Percentiles rank a stretch among this genome's conserved stretches.
These are phyloP conservation scores for Crotalus horridus DNA, from an alignment of 2,113 vertebrate species.

Conservation along the genomic window DNA sequence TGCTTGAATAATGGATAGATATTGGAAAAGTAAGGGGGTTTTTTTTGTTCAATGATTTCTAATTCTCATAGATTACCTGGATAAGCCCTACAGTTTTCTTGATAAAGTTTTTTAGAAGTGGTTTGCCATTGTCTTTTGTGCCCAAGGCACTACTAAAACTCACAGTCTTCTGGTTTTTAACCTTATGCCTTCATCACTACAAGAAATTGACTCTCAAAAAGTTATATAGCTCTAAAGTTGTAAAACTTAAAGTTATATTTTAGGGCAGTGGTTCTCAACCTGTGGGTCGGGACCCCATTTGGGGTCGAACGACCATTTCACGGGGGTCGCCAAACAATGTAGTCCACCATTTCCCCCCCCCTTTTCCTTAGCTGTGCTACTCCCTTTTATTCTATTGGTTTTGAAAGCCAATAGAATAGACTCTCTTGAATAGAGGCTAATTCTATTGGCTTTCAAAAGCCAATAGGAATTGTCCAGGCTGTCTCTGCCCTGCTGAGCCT, in stretches of 20 bases:
- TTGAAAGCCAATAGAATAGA: no score
- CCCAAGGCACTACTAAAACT: neutral
- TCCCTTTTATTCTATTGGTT: no score
- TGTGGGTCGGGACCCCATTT: no score
- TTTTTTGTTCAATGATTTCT: neutral
- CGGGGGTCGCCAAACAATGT: no score
- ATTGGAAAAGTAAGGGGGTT: neutral
- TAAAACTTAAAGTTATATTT: neutral
- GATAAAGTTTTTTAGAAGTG: neutral
- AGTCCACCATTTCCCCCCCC: no score
- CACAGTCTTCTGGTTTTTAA: neutral
- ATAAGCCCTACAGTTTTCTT: neutral
- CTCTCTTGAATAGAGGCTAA: no score
- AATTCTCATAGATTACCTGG: neutral
- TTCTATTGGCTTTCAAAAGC: no score
- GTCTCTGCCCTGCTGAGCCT: no score
- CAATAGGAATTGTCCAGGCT: no score
- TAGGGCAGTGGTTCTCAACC: neutral
- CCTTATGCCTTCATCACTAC: neutral
- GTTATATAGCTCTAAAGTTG: neutral
- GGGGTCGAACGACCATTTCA: no score
- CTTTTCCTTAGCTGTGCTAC: no score
- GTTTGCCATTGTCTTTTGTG: neutral
- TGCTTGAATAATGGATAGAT: neutral
- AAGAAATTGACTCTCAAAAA: neutral